Base-by-base conservation (phyloP, 2,797 vertebrate genomes). In the Rhadinocentrus ornatus region DNA sequence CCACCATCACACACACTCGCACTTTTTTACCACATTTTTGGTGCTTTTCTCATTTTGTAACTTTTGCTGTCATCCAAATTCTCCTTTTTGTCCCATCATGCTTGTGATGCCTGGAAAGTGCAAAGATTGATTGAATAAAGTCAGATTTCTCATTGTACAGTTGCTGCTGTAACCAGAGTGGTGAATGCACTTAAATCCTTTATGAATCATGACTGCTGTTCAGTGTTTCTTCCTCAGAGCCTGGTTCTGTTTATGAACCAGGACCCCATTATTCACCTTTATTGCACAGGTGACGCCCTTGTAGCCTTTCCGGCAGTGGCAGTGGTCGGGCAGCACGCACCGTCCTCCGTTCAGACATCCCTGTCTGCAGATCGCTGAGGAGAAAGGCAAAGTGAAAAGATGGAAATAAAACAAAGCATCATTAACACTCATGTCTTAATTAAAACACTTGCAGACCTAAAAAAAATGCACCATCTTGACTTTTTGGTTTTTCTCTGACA, bases 321-420 rank as follows among this genome's bases (percentile, higher is more conserved):
- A 98, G 67, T 94, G 86, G 2, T 97, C 94, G 0, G 96, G 96
- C 54, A 93, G 89, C 6, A 94, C 86, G 57, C 96, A 98, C 41
- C 89, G 93, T 22, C 96, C 96, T 74, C 97, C 96, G 16, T 96
- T 95, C 63, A 96, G 89, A 79, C 96, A 98, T 15, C 92, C 94
- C 79, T 83, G 92, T 62, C 61, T 91, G 86, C 96, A 98, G 34
- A 96, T 79, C 48, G 96, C 96, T 99, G 82, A 63, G 69, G 52
- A 89, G 27, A 41, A 35, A 66, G 46, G 15, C 18, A 6, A 10
- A 6, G 4, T 62, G 0, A 57, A n/a, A 11, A 2, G 32, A 3
- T 44, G 41, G 41, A 20, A 44, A 44, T 20, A 44, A 44, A 44
- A 20, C 41, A 44, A 44, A 18, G 22, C 2, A 10, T 22, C 6